These are phyloP conservation scores for Homalodisca vitripennis DNA, from an alignment of 1,140 invertebrate genomes.

Conservation along the genomic window DNA sequence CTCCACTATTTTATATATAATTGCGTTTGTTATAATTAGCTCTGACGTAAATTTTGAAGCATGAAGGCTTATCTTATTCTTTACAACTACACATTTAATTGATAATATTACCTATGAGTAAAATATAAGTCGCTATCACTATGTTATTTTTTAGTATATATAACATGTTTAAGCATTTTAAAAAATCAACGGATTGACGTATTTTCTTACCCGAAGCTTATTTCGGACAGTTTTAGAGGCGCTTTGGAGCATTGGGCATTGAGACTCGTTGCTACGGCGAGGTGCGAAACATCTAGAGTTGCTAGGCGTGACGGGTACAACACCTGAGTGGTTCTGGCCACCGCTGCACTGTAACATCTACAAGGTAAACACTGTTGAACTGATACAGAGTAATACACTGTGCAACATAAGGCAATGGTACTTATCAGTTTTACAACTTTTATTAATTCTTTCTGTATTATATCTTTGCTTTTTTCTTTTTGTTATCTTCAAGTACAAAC, in stretches of 20 bases:
- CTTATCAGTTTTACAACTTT: too few relatives aligned
- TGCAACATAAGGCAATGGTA: too few relatives aligned
- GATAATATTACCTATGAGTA: neutral
- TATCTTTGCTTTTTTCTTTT: too few relatives aligned
- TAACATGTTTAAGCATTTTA: too few relatives aligned
- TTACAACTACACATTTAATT: neutral
- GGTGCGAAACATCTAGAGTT: slow-evolving; percentile 58
- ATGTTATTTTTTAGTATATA: too few relatives aligned
- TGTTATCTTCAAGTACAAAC: too few relatives aligned
- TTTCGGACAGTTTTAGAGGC: slow-evolving; percentile 45
- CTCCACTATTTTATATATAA: neutral
- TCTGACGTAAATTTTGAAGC: neutral
- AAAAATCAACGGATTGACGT: too few relatives aligned
- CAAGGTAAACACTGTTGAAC: too few relatives aligned
- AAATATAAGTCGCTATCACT: neutral
- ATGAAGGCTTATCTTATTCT: neutral
- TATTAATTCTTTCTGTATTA: too few relatives aligned
- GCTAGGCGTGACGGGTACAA: slow-evolving; percentile 26
- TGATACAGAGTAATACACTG: too few relatives aligned
- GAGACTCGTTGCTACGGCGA: slow-evolving; percentile 68
- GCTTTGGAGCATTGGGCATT: slow-evolving; percentile 65
- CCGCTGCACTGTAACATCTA: slow-evolving; percentile 65
- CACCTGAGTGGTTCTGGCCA: slow-evolving; percentile 52
- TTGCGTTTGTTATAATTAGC: neutral
- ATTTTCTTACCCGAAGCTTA: slow-evolving; percentile 40